Base-by-base conservation (phyloP, 2,797 vertebrate species). In the Halcyon smyrnensis region DNA sequence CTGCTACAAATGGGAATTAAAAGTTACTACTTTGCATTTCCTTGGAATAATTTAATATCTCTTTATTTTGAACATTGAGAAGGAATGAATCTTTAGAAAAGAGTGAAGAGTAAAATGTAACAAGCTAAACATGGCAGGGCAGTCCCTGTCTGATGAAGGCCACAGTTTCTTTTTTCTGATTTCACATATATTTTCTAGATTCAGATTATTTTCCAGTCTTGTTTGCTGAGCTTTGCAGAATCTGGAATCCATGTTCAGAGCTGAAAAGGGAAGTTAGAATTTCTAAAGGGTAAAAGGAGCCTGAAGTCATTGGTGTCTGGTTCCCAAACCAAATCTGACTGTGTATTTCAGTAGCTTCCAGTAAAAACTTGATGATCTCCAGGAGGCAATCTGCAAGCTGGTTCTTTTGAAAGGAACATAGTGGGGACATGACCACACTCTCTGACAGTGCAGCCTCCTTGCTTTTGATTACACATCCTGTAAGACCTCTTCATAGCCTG, bases 31-130 rank as follows among this genome's bases (percentile, higher is more conserved):
- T 8, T 75, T 36, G 78, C 59, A 94, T 96, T 97, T 97, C 90
- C 73, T 91, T 73, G 83, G 91, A 97, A 97, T 96, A 97, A 75
- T 93, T 95, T 93, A 96, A 84, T 91, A 95, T 90, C 57, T 95
- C 60, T 93, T 96, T 97, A 95, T 97, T 95, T 89, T 77, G 79
- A 94, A 87, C 23, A 92, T 67, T 79, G 78, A 46, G 83, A 67
- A 88, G 76, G 80, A 70, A 70, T 69, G 76, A 80, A 90, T 87
- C 59, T 68, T 54, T 84, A 92, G 36, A 87, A 90, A 67, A 96
- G 28, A 71, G 8, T 36, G 46, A 92, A 60, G 54, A 88, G 70
- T 37, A 86, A 91, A 90, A 77, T 14, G 25, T 90, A 94, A 94
- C 43, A 93, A 93, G 78, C 59, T 62, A 82, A 80, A 27, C 14